Percentiles rank a stretch among this genome's conserved stretches.
Evolutionary conservation across 1,140 invertebrate species (phyloP).

Genomic region (Coenobita brevimanus): DNA sequence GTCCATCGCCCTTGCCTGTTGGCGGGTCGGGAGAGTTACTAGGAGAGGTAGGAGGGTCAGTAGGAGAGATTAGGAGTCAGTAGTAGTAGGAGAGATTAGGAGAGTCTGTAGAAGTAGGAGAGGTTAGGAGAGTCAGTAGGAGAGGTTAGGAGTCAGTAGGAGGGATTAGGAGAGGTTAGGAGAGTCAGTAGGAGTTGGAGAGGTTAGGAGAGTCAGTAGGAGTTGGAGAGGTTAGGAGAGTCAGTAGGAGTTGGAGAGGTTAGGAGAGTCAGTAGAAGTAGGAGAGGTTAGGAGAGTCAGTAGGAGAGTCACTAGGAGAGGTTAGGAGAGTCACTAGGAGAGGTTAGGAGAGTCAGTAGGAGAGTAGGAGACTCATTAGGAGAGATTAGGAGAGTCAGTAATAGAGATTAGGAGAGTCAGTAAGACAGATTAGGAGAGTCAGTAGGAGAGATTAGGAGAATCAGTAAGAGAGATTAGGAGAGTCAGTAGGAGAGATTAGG

Average conservation of each 20-base stretch:
- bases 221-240: not conserved
- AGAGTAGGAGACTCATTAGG: not conserved
- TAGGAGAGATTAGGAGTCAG: not conserved
- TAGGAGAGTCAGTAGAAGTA: too few species aligned
- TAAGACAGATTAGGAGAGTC: not conserved
- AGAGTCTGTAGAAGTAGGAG: not conserved
- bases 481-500: not conserved
- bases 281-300: too few species aligned
- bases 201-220: not conserved
- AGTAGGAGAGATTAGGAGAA: not conserved
- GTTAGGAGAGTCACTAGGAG: too few species aligned
- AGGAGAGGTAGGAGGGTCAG: not conserved
- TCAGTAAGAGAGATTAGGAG: not conserved
- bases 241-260: not conserved
- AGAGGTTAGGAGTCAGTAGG: not conserved
- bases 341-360: too few species aligned
- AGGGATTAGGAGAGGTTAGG: not conserved
- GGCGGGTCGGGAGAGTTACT: not conserved
- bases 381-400: not conserved
- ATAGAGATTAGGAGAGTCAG: not conserved
- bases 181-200: not conserved
- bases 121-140: not conserved
- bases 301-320: too few species aligned
- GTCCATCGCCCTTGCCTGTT: not conserved
- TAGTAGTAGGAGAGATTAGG: not conserved